Base-by-base conservation (phyloP, 1,140 invertebrate genomes). In the Cotesia glomerata region DNA sequence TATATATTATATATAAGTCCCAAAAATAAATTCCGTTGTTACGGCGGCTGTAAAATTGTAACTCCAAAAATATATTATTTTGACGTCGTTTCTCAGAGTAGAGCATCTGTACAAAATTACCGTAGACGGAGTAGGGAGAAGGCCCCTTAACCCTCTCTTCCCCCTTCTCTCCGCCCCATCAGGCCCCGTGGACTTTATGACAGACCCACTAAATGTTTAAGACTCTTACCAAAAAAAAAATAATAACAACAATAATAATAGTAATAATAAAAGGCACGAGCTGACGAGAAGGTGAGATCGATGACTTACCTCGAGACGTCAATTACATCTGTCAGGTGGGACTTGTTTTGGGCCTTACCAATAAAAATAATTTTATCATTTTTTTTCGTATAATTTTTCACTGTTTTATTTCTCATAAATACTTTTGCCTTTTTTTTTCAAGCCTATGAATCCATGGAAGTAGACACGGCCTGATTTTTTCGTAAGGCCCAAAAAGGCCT, bases 361-460 rank as follows among this genome's bases (percentile, higher is more conserved):
- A 45, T 45, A 45, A 45, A 45, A 45, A 45, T 45, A 7, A 45
- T 45, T 45, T 45, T 11, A 45, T 45, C 39, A 45, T 45, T 45
- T 45, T 45, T 74, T 78, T 73, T 58, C 61, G 63, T 56, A 58
- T 74, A 67, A 74, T 84, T 82, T 83, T 77, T 76, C 78, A 79
- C 74, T 77, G 79, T 80, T 77, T 77, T 65, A 71, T 71, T 71
- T 35, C 65, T 58, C 49, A 45, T 45, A 45, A 45, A 45, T 45
- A 11, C 11, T 45, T 45, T 11, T 9, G 39, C 11, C 11, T 45
- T 45, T 39, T 45, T 39, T 45, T 45, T 45, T 26, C 26, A 26
- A 26, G 39, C 11, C 39, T 45, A 45, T 45, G 39, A 45, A 11
- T 45, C 7, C 11, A 45, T 11, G 7, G 26, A 26, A 26, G 39